A percentile compares a stretch with the other conserved stretches of the same genome.
Conservation (phyloP, 2,797 vertebrate genomes). For the Pseudochromis fuscus region DNA sequence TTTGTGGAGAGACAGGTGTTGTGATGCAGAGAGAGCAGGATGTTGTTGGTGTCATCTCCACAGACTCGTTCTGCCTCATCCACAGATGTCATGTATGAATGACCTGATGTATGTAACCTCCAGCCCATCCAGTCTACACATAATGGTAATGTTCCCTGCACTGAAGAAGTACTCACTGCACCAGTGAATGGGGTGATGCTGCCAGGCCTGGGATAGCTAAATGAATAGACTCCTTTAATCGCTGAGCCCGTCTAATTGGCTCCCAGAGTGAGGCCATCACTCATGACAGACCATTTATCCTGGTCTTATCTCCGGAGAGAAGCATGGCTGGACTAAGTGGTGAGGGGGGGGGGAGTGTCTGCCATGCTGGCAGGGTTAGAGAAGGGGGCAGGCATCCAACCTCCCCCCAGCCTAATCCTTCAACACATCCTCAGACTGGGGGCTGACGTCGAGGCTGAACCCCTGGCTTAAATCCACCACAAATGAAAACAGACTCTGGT, state of each 20-base stretch:
- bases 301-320: constrained; percentile 52
- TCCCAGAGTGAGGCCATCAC: constrained; percentile 76
- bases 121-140: constrained; percentile 33
- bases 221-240: constrained; percentile 75
- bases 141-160: constrained; percentile 44
- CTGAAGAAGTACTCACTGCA: constrained; percentile 27
- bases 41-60: background rate
- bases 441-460: constrained; percentile 45
- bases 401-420: constrained; percentile 67
- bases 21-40: background rate
- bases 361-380: constrained; percentile 43
- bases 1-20: background rate
- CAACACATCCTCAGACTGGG: constrained; percentile 42
- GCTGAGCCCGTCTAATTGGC: constrained; percentile 77
- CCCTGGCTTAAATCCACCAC: constrained; percentile 63
- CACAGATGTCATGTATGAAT: constrained; percentile 34
- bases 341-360: constrained; percentile 35
- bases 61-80: constrained; percentile 11
- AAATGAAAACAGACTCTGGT: constrained; percentile 69
- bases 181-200: constrained; percentile 45
- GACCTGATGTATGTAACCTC: constrained; percentile 23
- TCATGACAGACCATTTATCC: constrained; percentile 71
- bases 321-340: constrained; percentile 10
- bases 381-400: constrained; percentile 44
- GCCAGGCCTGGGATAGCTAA: constrained; percentile 59